phyloP scores from a whole-genome alignment of 2,888 invertebrate genomes.

The Trachelus troglodyta region DNA sequence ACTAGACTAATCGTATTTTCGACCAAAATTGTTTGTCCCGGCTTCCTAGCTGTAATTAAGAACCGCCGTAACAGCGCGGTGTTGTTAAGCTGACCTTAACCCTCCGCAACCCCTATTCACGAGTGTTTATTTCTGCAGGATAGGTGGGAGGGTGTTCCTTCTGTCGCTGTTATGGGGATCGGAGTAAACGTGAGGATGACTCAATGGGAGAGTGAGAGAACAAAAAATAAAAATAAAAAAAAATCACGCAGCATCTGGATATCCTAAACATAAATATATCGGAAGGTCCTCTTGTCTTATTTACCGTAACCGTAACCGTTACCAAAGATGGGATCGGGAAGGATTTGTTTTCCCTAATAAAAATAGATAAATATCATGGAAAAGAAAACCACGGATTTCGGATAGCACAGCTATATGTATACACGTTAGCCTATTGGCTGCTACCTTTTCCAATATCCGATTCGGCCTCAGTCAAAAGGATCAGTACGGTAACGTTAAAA shows the following conservation, averaged over 20 bases:
- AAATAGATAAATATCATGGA: neutral
- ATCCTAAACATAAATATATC: neutral
- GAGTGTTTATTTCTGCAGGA: neutral
- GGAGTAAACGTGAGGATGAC: neutral
- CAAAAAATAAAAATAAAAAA: neutral
- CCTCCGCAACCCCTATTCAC: neutral
- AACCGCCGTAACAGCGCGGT: constrained; percentile 1
- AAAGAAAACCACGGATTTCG: neutral
- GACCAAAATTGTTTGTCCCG: constrained; percentile 4
- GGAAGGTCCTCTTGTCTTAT: neutral
- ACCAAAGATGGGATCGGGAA: neutral
- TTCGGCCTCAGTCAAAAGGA: neutral
- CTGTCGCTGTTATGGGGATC: neutral
- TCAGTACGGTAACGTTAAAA: neutral
- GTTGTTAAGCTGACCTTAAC: neutral
- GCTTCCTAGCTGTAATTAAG: neutral
- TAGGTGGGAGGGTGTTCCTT: neutral
- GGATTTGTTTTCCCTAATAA: neutral
- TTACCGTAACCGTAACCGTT: neutral
- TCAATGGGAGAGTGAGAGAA: neutral
- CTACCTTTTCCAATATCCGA: neutral
- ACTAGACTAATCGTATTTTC: constrained; percentile 3
- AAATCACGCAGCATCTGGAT: neutral
- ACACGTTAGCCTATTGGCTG: neutral
- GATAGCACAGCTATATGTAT: neutral